Evolutionary conservation across 53 echinoderm and acorn worm species (phyloP).

Genomic region (Henricia sp.): DNA sequence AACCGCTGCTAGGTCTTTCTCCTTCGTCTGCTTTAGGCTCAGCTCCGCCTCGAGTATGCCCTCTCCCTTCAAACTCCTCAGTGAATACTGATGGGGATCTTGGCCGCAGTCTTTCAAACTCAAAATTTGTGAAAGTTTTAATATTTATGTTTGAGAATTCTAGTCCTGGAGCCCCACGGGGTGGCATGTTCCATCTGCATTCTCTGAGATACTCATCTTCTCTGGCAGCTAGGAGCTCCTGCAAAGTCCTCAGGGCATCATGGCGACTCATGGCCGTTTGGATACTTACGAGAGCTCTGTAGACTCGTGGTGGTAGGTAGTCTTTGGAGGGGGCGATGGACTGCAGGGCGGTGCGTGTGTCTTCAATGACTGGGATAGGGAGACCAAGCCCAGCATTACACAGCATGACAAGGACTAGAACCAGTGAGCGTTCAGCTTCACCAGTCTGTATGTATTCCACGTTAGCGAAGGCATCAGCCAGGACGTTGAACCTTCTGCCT

Average conservation of each 20-base stretch:
- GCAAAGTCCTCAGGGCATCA: slow-evolving; percentile 34
- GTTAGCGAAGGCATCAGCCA: slow-evolving; percentile 59
- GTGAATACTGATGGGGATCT: slow-evolving; percentile 18
- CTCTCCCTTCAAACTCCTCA: neutral
- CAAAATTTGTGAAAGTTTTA: neutral
- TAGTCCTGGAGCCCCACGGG: slow-evolving; percentile 24
- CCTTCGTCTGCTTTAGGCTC: too few species aligned
- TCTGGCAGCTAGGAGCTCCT: slow-evolving; percentile 39
- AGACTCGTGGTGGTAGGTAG: slow-evolving; percentile 45
- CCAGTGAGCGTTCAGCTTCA: slow-evolving; percentile 64
- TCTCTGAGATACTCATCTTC: slow-evolving; percentile 61
- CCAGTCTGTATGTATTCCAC: slow-evolving; percentile 51
- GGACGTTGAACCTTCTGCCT: slow-evolving; percentile 34
- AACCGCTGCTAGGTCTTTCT: too few species aligned
- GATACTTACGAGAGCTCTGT: slow-evolving; percentile 42
- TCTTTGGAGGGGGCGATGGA: slow-evolving; percentile 44
- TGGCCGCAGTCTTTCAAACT: slow-evolving; percentile 4
- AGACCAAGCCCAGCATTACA: slow-evolving; percentile 61
- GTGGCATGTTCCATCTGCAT: slow-evolving; percentile 58
- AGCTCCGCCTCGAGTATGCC: neutral
- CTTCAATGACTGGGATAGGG: neutral
- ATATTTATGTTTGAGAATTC: slow-evolving; percentile 17
- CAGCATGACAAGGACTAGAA: slow-evolving; percentile 66
- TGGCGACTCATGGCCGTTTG: slow-evolving; percentile 27
- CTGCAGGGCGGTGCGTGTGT: slow-evolving; percentile 36